A percentile compares a stretch with the other conserved stretches of the same genome.
Conservation (phyloP, 2,113 vertebrate genomes). For the Laticauda colubrina region DNA sequence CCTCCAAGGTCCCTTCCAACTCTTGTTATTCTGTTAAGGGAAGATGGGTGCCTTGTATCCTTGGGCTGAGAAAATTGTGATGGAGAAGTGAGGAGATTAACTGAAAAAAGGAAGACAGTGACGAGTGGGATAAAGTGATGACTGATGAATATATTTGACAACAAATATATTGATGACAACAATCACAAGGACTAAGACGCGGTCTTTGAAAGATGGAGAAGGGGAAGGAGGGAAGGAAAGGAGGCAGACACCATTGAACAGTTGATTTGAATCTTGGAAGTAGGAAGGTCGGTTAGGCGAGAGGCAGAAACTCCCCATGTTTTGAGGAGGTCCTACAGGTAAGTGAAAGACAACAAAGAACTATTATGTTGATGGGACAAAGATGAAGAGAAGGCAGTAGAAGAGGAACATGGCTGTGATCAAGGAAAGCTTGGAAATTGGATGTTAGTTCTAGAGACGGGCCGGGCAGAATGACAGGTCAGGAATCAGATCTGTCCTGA, state of each 20-base stretch:
- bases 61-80: not conserved
- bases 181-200: not conserved
- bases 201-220: not conserved
- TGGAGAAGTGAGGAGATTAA: not conserved
- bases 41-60: not conserved
- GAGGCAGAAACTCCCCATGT: not conserved
- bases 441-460: not conserved
- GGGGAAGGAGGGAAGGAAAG: not conserved
- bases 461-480: not conserved
- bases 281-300: not conserved
- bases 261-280: not conserved
- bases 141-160: not conserved
- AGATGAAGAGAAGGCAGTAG: not conserved
- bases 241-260: not conserved
- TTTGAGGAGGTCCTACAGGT: not conserved
- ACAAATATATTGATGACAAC: too few species aligned
- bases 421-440: not conserved
- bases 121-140: not conserved
- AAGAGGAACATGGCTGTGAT: not conserved
- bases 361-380: not conserved
- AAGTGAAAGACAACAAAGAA: not conserved
- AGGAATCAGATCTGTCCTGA: not conserved
- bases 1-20: not conserved
- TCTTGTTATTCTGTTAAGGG: not conserved
- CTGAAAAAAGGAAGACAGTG: not conserved